Evolutionary conservation across 2,888 invertebrate species (phyloP).

Genomic region (Tetheella fluctuosa): DNA sequence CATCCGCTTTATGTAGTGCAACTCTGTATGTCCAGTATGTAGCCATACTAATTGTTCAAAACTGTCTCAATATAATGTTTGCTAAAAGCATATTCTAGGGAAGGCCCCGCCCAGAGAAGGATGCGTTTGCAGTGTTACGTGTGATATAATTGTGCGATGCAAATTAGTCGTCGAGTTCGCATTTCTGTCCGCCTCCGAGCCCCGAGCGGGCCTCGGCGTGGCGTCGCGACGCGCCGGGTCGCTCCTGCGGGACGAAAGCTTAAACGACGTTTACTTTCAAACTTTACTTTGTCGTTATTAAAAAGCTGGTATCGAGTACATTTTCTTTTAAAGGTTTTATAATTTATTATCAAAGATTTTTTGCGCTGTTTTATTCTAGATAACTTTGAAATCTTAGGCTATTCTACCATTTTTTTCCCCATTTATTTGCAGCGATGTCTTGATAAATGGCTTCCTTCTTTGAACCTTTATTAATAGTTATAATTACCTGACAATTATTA

Average conservation of each 20-base stretch:
- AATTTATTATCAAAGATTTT: not conserved
- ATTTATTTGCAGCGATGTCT: not conserved
- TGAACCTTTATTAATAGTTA: not conserved
- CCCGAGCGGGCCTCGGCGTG: too few relatives aligned
- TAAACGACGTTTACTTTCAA: not conserved
- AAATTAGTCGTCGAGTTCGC: not conserved
- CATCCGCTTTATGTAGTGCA: too few relatives aligned
- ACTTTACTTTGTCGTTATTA: conserved; percentile 4
- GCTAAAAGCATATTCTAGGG: not conserved
- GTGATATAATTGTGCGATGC: conserved; percentile 1
- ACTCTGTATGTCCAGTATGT: too few relatives aligned
- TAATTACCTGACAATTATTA: not conserved
- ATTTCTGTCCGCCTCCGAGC: not conserved
- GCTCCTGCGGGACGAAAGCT: not conserved
- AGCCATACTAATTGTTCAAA: not conserved
- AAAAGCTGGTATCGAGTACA: not conserved
- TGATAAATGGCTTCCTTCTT: not conserved
- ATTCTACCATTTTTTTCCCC: not conserved
- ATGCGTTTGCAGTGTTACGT: not conserved
- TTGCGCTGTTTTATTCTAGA: not conserved
- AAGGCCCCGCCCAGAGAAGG: not conserved
- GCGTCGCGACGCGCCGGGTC: not conserved
- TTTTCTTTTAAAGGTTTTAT: not conserved
- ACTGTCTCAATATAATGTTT: not conserved
- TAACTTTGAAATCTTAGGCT: too few relatives aligned